Conservation (phyloP, 92 coral and sea anemone species). For the Epizoanthus ramosus region DNA sequence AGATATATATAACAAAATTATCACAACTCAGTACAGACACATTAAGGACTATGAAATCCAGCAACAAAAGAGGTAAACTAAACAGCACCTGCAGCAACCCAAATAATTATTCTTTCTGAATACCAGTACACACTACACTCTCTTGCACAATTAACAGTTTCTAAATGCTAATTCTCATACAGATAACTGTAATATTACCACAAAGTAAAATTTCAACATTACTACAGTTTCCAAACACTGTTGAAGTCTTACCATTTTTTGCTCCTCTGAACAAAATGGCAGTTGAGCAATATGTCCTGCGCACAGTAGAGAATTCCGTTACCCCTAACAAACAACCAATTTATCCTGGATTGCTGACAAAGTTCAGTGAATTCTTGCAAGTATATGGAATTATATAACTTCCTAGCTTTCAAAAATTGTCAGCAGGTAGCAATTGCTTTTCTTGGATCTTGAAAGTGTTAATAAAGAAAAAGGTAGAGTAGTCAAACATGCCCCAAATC, state of each 20-base stretch:
- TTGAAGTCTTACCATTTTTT: background rate
- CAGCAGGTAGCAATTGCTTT: background rate
- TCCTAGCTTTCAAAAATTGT: background rate
- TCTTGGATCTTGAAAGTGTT: constrained; percentile 6
- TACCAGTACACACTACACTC: too few species aligned
- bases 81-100: too few species aligned
- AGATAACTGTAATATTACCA: too few species aligned
- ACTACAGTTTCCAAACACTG: too few species aligned
- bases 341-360: background rate
- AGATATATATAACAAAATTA: too few species aligned
- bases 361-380: background rate
- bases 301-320: background rate
- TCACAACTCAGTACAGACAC: too few species aligned
- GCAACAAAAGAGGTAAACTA: too few species aligned
- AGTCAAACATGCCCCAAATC: background rate
- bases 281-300: background rate
- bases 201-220: too few species aligned
- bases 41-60: too few species aligned
- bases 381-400: background rate
- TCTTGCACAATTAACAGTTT: too few species aligned
- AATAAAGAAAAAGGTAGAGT: background rate
- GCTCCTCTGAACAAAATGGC: constrained; percentile 2
- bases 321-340: background rate
- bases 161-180: too few species aligned
- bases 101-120: too few species aligned